phyloP scores from a whole-genome alignment of 1,140 invertebrate genomes.

The Zaprionus ghesquierei region DNA sequence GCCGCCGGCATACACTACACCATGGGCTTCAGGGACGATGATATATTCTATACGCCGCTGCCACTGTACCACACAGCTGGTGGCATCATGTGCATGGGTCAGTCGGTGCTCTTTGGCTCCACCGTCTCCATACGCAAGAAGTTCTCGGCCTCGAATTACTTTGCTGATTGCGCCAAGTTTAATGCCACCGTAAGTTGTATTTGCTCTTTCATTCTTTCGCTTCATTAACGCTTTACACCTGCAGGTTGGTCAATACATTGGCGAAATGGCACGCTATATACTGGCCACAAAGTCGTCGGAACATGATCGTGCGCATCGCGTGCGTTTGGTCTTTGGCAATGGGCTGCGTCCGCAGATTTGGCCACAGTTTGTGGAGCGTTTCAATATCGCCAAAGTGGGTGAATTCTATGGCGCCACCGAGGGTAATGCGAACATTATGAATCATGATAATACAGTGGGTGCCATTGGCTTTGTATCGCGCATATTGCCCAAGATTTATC shows the following conservation, averaged over 20 bases:
- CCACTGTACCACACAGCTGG: conserved; percentile 98
- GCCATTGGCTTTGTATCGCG: conserved; percentile 97
- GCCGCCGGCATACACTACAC: conserved; percentile 88
- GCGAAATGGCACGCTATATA: conserved; percentile 98
- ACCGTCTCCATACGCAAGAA: conserved; percentile 94
- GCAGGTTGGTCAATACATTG: conserved; percentile 93
- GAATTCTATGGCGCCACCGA: conserved; percentile 99
- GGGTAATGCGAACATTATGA: conserved; percentile 98
- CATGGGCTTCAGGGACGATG: conserved; percentile 87
- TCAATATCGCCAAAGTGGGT: conserved; percentile 91
- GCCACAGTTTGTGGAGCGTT: conserved; percentile 94
- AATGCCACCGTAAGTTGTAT: conserved; percentile 93
- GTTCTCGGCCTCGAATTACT: conserved; percentile 98
- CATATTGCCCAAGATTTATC: conserved; percentile 91
- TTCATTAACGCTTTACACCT: neutral
- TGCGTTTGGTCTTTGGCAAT: conserved; percentile 96
- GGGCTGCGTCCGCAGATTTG: conserved; percentile 97
- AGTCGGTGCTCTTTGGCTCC: conserved; percentile 92
- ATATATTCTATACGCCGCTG: conserved; percentile 95
- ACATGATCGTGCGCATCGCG: conserved; percentile 91
- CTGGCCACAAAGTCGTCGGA: conserved; percentile 92
- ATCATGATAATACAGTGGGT: conserved; percentile 94
- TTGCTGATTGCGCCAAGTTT: conserved; percentile 96
- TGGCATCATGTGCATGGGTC: conserved; percentile 92
- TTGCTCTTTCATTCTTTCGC: too few relatives aligned